These are phyloP conservation scores for Festucalex cinctus DNA, from an alignment of 2,113 vertebrate species.

Conservation along the genomic window DNA sequence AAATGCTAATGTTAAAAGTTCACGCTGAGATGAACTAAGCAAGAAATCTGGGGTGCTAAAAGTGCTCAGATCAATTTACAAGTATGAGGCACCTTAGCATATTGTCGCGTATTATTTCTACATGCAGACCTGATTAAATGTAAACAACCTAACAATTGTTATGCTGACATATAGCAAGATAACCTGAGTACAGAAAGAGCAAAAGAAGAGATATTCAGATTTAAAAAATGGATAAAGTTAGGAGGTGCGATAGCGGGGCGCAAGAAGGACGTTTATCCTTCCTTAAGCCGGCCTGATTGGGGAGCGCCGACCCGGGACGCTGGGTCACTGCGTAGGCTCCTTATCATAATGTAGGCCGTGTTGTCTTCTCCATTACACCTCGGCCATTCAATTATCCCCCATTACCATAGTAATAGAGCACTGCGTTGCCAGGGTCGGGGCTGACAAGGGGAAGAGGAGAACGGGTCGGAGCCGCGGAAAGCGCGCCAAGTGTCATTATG, in stretches of 20 bases:
- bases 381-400: conserved; percentile 79
- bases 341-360: conserved; percentile 79
- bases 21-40: too few species aligned
- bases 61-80: too few species aligned
- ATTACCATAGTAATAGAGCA: conserved; percentile 80
- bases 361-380: conserved; percentile 77
- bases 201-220: background rate
- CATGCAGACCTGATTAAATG: too few species aligned
- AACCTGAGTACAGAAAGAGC: background rate
- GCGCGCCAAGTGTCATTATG: conserved; percentile 44
- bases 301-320: conserved; percentile 63
- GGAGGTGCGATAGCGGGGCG: background rate
- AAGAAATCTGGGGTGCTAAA: too few species aligned
- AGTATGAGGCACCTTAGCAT: too few species aligned
- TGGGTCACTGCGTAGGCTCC: conserved; percentile 68
- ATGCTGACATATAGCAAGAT: background rate
- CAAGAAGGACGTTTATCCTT: conserved; percentile 54
- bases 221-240: conserved; percentile 7
- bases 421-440: conserved; percentile 67
- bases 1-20: too few species aligned
- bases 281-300: conserved; percentile 67
- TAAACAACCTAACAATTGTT: background rate
- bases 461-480: conserved; percentile 41
- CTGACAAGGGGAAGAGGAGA: conserved; percentile 74
- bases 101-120: too few species aligned